Base-by-base conservation (phyloP, 2,888 invertebrate genomes). In the Caenorhabditis sp. region DNA sequence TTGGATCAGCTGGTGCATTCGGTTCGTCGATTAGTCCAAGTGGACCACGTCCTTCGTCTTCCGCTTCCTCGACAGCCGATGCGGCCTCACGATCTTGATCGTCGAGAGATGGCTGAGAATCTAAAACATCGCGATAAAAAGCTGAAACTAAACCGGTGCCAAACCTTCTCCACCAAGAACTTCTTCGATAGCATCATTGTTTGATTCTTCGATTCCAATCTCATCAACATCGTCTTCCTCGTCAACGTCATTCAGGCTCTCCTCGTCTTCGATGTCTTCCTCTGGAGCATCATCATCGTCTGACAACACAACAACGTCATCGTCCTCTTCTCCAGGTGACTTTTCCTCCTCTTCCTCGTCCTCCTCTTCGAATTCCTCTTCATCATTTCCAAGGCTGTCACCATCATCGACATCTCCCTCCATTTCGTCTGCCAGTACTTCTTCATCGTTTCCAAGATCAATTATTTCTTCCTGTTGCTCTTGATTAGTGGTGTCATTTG, bases 41-140 rank as follows among this genome's bases (percentile, higher is more conserved):
- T 5, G 71, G 68, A 20, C 53, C 69, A 60, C 71, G 67, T 18
- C 68, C 77, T 24, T 76, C 71, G 18, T 80, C 82, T 26, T 86
- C 86, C 1, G 86, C 86, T 50, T 86, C 86, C 55, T 86, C 86
- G 0, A 86, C 79, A 15, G 86, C 86, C 5, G 86, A 86, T 9
- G 86, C 86, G 2, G 86, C 86, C 32, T 86, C 86, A 18, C 86
- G 79, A 53, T 86, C 86, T 58, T 84, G 80, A 65, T 86, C 83
- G 15, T 81, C 81, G 9, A 84, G 60, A 9, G 81, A 76, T 18
- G 84, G 85, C 68, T 84, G 85, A 2, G 85, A 85, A 44, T 82
- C 82, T 74, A 18, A 60, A 58, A 47, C 2, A 47, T 32, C 5
- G 9, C 5, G 24, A 18, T 51, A 13, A 40, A 22, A n/a, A 35